Conservation (phyloP, 2,888 invertebrate species). For the Machimus atricapillus region DNA sequence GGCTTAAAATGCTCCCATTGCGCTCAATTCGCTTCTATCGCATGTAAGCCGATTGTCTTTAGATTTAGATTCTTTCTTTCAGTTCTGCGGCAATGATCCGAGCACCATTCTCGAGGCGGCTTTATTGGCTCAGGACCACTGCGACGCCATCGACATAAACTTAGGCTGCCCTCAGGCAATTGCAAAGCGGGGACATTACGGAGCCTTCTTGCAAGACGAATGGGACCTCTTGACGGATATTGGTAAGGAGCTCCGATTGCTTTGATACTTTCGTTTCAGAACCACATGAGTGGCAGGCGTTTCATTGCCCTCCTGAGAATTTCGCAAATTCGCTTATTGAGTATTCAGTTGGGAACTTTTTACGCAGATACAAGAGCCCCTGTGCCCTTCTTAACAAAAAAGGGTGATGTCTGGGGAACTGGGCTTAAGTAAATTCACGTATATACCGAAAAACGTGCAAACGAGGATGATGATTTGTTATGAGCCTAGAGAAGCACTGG, state of each 20-base stretch:
- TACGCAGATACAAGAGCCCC: not conserved
- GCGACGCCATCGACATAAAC: constrained; percentile 97
- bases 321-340: not conserved
- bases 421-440: not conserved
- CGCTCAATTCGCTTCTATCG: not conserved
- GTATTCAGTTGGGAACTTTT: not conserved
- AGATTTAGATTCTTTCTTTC: constrained; percentile 52
- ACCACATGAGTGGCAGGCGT: not conserved
- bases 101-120: constrained; percentile 86
- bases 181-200: constrained; percentile 95
- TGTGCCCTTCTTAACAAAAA: not conserved
- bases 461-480: not conserved
- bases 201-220: constrained; percentile 95
- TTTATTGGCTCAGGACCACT: constrained; percentile 81
- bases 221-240: constrained; percentile 86
- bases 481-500: not conserved
- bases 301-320: not conserved
- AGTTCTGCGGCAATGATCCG: constrained; percentile 98
- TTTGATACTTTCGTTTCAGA: not conserved
- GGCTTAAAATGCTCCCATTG: not conserved
- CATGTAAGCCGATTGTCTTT: not conserved
- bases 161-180: constrained; percentile 98
- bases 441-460: not conserved
- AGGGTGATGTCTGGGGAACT: not conserved
- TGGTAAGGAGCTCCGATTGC: constrained; percentile 66